Percentiles rank a stretch among this genome's conserved stretches.
Conservation (phyloP, 2,888 invertebrate genomes). For the Drosophila hamatofila region DNA sequence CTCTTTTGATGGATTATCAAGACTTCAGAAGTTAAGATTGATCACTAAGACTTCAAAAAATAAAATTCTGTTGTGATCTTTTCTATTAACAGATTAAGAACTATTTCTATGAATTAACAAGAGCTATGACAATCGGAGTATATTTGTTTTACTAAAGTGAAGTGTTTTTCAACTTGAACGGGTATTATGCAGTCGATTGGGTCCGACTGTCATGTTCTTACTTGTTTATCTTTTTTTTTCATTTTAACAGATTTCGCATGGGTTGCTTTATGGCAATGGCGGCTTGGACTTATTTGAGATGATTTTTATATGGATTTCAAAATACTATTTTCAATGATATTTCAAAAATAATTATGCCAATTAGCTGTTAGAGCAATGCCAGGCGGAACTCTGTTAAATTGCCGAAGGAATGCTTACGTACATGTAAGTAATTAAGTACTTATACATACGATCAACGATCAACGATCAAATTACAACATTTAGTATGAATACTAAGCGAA, state of each 20-base stretch:
- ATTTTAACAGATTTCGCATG: slow-evolving; percentile 16
- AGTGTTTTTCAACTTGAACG: background rate
- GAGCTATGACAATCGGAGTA: too few relatives aligned
- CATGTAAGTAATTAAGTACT: slow-evolving; percentile 38
- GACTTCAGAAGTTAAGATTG: too few relatives aligned
- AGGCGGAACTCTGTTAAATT: slow-evolving; percentile 17
- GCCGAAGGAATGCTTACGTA: slow-evolving; percentile 57
- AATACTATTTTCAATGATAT: background rate
- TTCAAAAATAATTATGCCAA: background rate
- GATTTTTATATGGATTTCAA: background rate
- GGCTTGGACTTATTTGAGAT: background rate
- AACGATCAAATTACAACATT: slow-evolving; percentile 74
- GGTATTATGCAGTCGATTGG: background rate
- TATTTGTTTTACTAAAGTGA: too few relatives aligned
- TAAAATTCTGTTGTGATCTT: too few relatives aligned
- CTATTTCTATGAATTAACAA: too few relatives aligned
- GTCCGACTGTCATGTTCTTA: background rate
- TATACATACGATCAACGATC: slow-evolving; percentile 62
- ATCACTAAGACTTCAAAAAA: too few relatives aligned
- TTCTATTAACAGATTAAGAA: too few relatives aligned
- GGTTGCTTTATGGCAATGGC: background rate
- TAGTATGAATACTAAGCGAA: slow-evolving; percentile 74
- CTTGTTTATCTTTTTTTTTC: background rate
- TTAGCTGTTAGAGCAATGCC: background rate
- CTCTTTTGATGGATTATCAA: too few relatives aligned